These are phyloP conservation scores for Drosophila pachea DNA, from an alignment of 1,140 invertebrate species.

Conservation along the genomic window DNA sequence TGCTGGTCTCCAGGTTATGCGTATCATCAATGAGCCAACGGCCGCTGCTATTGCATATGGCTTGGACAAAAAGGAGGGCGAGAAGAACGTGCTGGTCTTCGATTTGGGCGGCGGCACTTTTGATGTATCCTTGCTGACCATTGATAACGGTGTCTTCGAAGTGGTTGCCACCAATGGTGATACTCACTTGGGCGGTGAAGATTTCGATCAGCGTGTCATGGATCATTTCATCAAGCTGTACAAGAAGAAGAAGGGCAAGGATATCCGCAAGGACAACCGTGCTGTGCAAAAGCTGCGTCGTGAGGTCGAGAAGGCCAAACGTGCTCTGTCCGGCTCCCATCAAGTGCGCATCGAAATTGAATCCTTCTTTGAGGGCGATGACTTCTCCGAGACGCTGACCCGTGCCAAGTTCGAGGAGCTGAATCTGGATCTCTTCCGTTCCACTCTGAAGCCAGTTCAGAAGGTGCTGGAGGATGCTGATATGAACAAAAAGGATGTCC, in stretches of 20 bases:
- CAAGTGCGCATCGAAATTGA: constrained; percentile 99
- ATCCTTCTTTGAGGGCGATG: constrained; percentile 98
- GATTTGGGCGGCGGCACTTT: constrained; percentile 99
- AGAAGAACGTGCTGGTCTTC: constrained; percentile 99
- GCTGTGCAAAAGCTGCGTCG: constrained; percentile 97
- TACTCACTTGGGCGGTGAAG: constrained; percentile 98
- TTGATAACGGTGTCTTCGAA: constrained; percentile 97
- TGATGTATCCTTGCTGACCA: constrained; percentile 98
- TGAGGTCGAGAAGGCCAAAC: constrained; percentile 98
- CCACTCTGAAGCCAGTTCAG: constrained; percentile 99
- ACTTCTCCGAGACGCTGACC: constrained; percentile 99
- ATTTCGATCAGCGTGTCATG: constrained; percentile 99
- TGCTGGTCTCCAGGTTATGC: constrained; percentile 97
- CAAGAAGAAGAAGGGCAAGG: constrained; percentile 99
- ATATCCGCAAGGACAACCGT: constrained; percentile 96
- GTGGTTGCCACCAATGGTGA: constrained; percentile 98
- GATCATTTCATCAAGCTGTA: constrained; percentile 99
- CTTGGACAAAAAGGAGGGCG: constrained; percentile 99
- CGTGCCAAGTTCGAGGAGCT: constrained; percentile 99
- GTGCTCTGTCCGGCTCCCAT: constrained; percentile 95
- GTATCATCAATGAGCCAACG: constrained; percentile 99
- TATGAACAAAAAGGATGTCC: constrained; percentile 98
- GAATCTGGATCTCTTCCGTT: constrained; percentile 99
- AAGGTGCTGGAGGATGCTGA: constrained; percentile 99
- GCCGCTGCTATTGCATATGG: constrained; percentile 99